Conservation (phyloP, 2,888 invertebrate genomes). For the Phortica magna region DNA sequence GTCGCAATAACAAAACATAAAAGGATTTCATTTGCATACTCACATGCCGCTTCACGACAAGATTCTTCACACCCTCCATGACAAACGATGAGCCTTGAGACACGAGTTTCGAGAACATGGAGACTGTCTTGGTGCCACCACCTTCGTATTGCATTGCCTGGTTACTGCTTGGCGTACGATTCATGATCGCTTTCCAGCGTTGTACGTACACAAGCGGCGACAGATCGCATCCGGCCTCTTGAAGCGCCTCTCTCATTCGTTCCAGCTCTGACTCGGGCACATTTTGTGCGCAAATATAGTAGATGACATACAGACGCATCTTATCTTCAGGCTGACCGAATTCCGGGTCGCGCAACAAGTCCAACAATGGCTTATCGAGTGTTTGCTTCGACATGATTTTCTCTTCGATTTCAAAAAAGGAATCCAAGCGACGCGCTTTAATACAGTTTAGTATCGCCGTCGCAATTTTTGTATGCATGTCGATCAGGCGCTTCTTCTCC, state of each 20-base stretch:
- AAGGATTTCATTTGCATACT: conserved; percentile 75
- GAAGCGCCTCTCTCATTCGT: conserved; percentile 88
- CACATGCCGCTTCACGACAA: conserved; percentile 98
- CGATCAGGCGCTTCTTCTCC: conserved; percentile 97
- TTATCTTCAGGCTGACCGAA: conserved; percentile 95
- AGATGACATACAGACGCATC: conserved; percentile 94
- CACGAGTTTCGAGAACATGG: conserved; percentile 98
- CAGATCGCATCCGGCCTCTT: conserved; percentile 90
- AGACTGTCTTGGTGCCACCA: conserved; percentile 96
- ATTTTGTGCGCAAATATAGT: conserved; percentile 90
- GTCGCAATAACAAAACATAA: background rate
- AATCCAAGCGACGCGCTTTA: conserved; percentile 93
- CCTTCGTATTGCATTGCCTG: conserved; percentile 91
- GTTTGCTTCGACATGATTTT: conserved; percentile 95
- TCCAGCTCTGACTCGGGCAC: conserved; percentile 90
- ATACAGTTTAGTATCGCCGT: conserved; percentile 92
- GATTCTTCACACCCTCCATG: conserved; percentile 99
- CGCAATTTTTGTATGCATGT: conserved; percentile 99
- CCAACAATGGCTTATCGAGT: conserved; percentile 90
- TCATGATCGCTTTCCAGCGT: conserved; percentile 86
- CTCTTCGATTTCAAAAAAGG: conserved; percentile 98
- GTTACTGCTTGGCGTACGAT: conserved; percentile 75
- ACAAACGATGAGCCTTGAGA: conserved; percentile 98
- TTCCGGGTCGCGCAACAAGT: conserved; percentile 90
- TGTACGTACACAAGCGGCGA: conserved; percentile 92